Evolutionary conservation across 2,797 vertebrate genomes (phyloP), one percentile per base, ranked within the genome.

Genomic region (Gorsachius magnificus): DNA sequence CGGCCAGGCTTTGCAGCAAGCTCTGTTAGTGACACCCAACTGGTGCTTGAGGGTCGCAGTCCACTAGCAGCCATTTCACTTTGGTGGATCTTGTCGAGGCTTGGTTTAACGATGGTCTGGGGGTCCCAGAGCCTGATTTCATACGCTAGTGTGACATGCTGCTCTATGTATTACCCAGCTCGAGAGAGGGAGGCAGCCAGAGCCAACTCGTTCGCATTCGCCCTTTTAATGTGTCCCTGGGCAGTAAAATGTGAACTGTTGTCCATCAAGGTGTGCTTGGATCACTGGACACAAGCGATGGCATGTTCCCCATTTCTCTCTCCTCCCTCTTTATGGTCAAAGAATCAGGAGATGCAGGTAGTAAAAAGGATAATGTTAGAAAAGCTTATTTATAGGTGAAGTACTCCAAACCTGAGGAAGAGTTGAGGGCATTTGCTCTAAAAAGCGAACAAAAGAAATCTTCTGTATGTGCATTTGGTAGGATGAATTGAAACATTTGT

Each of bases 21-120:
- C 50, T 85, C 86, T 95, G 51, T 83, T 95, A 95, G 75, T 11
- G 65, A 93, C 26, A 19, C 81, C 68, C 83, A 96, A 78, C 76
- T 63, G 65, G 78, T 84, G 60, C 60, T 75, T 63, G 71, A 64
- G 53, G 65, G 58, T 75, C 14, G 9, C 48, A 70, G 41, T 90
- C 89, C 68, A 35, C 57, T 63, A 76, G 91, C 87, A 94, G 76
- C 87, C 63, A 14, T 93, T 96, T 93, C 66, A n/a, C 86, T 95
- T 70, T 56, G 75, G 83, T 51, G 1, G 56, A 68, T 90, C 90
- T 92, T 96, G 75, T 91, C 64, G 43, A 96, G 88, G 38, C 54
- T 93, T 93, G 64, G 96, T 97, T 92, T 93, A 97, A 96, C 2
- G 35, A 78, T 90, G 65, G 87, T 95, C 90, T 77, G 9, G 36